phyloP scores from a whole-genome alignment of 2,797 vertebrate genomes.

The Avahi laniger region DNA sequence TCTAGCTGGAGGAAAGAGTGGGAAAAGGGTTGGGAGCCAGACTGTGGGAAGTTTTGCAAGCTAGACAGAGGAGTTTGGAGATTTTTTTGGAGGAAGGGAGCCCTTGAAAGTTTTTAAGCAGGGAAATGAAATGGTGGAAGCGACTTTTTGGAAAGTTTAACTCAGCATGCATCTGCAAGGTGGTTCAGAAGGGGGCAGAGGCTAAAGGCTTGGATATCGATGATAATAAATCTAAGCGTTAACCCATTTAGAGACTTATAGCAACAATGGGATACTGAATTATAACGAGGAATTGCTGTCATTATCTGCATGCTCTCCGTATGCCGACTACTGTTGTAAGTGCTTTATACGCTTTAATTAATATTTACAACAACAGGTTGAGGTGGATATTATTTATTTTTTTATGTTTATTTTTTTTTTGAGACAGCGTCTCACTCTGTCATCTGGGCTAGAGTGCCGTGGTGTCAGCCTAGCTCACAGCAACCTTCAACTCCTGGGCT shows the following conservation, averaged over 20 bases:
- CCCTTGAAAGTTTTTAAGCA: background rate
- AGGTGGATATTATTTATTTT: background rate
- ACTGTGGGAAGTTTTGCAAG: background rate
- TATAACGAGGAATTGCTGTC: background rate
- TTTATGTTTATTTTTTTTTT: too few species aligned
- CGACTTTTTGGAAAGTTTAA: constrained; percentile 25
- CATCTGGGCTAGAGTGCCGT: too few species aligned
- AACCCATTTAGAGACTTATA: background rate
- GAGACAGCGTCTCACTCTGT: too few species aligned
- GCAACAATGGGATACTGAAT: background rate
- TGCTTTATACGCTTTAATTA: background rate
- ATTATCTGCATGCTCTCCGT: background rate
- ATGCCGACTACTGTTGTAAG: background rate
- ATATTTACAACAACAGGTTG: constrained; percentile 23
- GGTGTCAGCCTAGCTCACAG: too few species aligned
- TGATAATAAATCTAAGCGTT: background rate
- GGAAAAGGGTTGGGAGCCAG: background rate
- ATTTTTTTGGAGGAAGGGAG: background rate
- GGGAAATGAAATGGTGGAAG: background rate
- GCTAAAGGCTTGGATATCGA: background rate
- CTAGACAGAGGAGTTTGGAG: background rate
- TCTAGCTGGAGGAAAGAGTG: background rate
- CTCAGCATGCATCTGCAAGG: background rate
- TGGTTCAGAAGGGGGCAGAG: background rate
- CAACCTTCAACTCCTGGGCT: too few species aligned